Evolutionary conservation across 2,888 invertebrate species (phyloP).

Genomic region (Caenorhabditis drosophilae): DNA sequence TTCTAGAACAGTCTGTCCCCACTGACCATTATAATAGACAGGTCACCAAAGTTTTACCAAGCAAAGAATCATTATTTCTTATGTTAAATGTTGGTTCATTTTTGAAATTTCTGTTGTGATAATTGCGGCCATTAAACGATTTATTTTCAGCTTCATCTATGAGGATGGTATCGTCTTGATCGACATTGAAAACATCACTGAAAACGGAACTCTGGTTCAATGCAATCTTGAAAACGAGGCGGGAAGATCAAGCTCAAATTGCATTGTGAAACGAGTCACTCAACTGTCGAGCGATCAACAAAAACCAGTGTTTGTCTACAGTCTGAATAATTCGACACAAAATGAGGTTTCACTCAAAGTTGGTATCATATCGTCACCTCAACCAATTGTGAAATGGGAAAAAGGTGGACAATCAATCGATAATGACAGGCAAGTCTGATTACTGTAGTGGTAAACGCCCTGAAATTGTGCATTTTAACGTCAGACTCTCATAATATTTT

Average conservation of each 20-base stretch:
- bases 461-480: too few relatives aligned
- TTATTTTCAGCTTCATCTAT: slow-evolving; percentile 23
- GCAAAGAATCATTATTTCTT: too few relatives aligned
- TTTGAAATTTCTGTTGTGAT: too few relatives aligned
- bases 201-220: slow-evolving; percentile 31
- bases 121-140: too few relatives aligned
- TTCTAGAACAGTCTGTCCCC: too few relatives aligned
- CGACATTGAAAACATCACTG: slow-evolving; percentile 20
- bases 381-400: slow-evolving; percentile 61
- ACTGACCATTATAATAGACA: too few relatives aligned
- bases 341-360: slow-evolving; percentile 51
- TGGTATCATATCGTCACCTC: slow-evolving; percentile 68
- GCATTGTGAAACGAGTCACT: slow-evolving; percentile 25
- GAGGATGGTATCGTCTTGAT: slow-evolving; percentile 56
- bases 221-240: slow-evolving; percentile 29
- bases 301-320: slow-evolving; percentile 42
- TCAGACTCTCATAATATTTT: too few relatives aligned
- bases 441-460: too few relatives aligned
- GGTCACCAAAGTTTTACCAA: too few relatives aligned
- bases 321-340: slow-evolving; percentile 19
- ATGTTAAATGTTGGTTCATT: too few relatives aligned
- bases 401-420: slow-evolving; percentile 39
- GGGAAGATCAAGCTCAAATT: slow-evolving; percentile 23
- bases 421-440: too few relatives aligned
- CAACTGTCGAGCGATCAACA: slow-evolving; percentile 15